Base-by-base conservation (phyloP, 2,888 invertebrate genomes). In the Melitaea athalia region DNA sequence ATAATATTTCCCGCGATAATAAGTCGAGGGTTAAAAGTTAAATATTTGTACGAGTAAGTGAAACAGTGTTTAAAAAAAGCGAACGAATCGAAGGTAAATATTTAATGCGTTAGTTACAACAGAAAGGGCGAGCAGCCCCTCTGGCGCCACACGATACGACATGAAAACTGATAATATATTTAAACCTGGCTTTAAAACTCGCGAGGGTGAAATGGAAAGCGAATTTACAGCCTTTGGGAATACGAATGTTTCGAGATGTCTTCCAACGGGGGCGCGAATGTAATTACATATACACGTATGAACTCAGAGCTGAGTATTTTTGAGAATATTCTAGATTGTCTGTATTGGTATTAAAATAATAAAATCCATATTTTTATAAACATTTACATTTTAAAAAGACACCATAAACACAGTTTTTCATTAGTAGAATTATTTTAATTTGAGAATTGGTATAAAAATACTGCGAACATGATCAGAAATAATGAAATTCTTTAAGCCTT, bases 121-220 rank as follows among this genome's bases (percentile, higher is more conserved):
- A 80, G 80, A 83, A 85, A 84, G 81, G 84, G 83, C 82, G 82
- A 73, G 76, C 79, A 78, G 78, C 83, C 87, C 85, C 85, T 79
- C 76, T 75, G 88, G 87, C 89, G 90, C 88, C 89, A 76, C 91
- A 91, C 89, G 90, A 86, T 80, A 89, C 83, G 77, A 81, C 84
- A 85, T 84, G 84, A 86, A 89, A 87, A 83, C 88, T 88, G 88
- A 89, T 91, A 89, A 91, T 90, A 91, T 91, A 91, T 92, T 91
- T 88, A 92, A 86, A 88, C 80, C 76, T 79, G 77, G 81, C 81
- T 85, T 87, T 86, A 85, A 87, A 85, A 84, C 80, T 80, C 76
- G 79, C 77, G 78, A 82, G 85, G 87, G 87, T 82, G 81, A 80
- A 79, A 78, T 78, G 78, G 79, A 85, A 85, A 83, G 83, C 81